These are phyloP conservation scores for Drosophila insularis DNA, from an alignment of 1,140 invertebrate species.

Conservation along the genomic window DNA sequence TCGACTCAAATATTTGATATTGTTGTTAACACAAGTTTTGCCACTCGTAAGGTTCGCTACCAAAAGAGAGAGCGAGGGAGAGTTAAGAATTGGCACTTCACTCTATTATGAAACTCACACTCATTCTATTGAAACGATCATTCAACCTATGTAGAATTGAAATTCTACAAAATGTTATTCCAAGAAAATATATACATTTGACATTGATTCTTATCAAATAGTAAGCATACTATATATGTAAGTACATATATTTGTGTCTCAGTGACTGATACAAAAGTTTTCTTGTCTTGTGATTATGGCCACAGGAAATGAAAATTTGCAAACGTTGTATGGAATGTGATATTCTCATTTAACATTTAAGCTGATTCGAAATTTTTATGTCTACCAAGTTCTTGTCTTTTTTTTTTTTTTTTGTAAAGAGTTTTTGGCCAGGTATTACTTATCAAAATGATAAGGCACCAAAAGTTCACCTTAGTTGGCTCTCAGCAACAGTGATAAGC, in stretches of 20 bases:
- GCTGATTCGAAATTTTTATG: not conserved
- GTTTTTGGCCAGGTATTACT: slow-evolving; percentile 19
- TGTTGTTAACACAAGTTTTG: slow-evolving; percentile 76
- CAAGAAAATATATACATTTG: not conserved
- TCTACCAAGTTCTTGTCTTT: not conserved
- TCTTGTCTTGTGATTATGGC: slow-evolving; percentile 7
- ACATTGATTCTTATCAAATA: slow-evolving; percentile 7
- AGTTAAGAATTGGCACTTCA: not conserved
- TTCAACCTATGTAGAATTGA: not conserved
- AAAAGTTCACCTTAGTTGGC: slow-evolving; percentile 15
- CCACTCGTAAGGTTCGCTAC: slow-evolving; percentile 48
- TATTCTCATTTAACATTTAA: slow-evolving; percentile 5
- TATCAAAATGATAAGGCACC: slow-evolving; percentile 48
- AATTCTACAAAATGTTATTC: not conserved
- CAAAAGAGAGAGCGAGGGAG: not conserved
- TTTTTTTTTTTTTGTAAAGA: not conserved
- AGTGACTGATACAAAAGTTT: not conserved
- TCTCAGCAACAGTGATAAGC: slow-evolving; percentile 26
- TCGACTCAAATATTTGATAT: slow-evolving; percentile 75
- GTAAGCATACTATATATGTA: not conserved
- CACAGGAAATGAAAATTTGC: slow-evolving; percentile 11
- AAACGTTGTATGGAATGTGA: slow-evolving; percentile 10
- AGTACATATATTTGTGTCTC: not conserved
- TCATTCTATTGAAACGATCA: not conserved
- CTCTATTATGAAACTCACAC: not conserved